Base-by-base conservation (phyloP, 2,797 vertebrate species). In the Microctenopoma steveboyesi region DNA sequence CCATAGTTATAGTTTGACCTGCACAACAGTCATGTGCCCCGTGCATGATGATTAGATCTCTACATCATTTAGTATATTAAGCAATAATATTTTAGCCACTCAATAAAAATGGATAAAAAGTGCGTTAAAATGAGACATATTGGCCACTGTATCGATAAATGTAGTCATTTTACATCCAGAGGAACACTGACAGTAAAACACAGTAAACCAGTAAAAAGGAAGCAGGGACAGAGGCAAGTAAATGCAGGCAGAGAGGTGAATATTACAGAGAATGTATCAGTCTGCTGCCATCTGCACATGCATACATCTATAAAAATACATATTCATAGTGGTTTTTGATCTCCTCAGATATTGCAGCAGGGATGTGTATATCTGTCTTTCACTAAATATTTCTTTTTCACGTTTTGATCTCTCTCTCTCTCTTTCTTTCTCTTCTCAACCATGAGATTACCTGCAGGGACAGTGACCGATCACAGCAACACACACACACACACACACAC, bases 391-490 rank as follows among this genome's bases (percentile, higher is more conserved):
- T 76, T 84, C 45, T 64, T 33, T 76, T 57, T 64, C 28, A 43
- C 12, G 25, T 69, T 53, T 66, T 56, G 28, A 22, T 33, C 30
- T 77, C 65, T 81, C 60, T 51, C 28, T 66, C 28, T 30, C 30
- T 85, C 81, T 55, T 14, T 42, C 40, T 85, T 79, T 55, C 83
- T 85, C 79, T 78, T 47, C 68, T 89, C 85, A 90, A 83, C 66
- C 89, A 82, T 89, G 84, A 89, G 78, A 90, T 89, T 89, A 89
- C 81, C 84, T 76, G 76, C 79, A 82, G 82, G 76, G 79, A 83
- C 81, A 78, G 73, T 46, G 51, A 67, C 74, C 71, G 86, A 82
- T 85, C 83, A 73, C 64, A 64, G 65, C 37, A 46, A 52, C 76
- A 46, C 71, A 74, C 50, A 64, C 54, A 49, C 50, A 33, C 60